Evolutionary conservation across 2,888 invertebrate genomes (phyloP), one percentile per base, ranked within the genome.

Genomic region (Drosophila mimetica): DNA sequence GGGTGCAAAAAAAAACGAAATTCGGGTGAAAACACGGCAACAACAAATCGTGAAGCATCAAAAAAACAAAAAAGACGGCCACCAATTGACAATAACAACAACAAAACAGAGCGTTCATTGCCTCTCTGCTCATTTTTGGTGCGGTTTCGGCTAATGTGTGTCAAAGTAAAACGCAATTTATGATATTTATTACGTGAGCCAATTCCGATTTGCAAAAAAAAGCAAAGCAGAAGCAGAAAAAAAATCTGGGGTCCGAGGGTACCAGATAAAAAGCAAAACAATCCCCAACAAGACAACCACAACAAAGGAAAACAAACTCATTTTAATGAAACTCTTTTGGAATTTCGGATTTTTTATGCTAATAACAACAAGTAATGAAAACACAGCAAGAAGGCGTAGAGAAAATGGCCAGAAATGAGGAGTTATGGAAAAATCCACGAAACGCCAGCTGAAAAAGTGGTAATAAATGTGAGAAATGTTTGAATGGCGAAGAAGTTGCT

Each of bases 91-190:
- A 39, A 28, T 6, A 39, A 39, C 25, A 11, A 7, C 5, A 18
- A 16, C n/a, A 53, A 55, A 60, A 55, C 34, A 59, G 59, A 55
- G 42, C 55, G 34, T 25, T 58, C 36, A 37, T 51, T 51, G 25
- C 20, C 18, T 14, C 22, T 34, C 36, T 13, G 42, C 46, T 57
- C 36, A 37, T 22, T 46, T 50, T 58, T 36, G 37, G 60, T 58
- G 37, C 44, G 44, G 36, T 58, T 60, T 50, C 18, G 41, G 48
- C 78, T 75, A 75, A 83, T 86, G 80, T 83, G 75, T 83, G 86
- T 86, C 82, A 83, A 83, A 83, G 84, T 83, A 83, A 86, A 86
- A 83, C 82, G 86, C 82, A 83, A 83, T 86, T 83, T 83, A 76
- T 83, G 80, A 80, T 79, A 80, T 86, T 83, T 83, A 83, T 83